phyloP scores from a whole-genome alignment of 2,888 invertebrate genomes.

The Serripes groenlandicus region DNA sequence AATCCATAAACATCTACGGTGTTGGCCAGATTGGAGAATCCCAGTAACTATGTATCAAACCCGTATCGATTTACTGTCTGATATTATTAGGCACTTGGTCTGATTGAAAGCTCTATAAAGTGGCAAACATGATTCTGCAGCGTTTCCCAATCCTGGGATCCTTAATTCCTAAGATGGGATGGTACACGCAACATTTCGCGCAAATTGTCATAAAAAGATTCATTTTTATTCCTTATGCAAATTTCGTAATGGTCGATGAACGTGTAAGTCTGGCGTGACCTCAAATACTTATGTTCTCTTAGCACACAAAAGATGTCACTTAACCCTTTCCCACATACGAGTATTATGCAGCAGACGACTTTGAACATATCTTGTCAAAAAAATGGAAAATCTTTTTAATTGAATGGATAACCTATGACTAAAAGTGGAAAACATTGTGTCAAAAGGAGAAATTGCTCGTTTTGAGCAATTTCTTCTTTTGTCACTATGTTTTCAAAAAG shows the following conservation, averaged over 20 bases:
- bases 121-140: constrained; percentile 63
- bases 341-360: no score
- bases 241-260: constrained; percentile 37
- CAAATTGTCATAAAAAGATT: constrained; percentile 44
- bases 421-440: no score
- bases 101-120: constrained; percentile 68
- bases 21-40: constrained; percentile 39
- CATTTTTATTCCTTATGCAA: constrained; percentile 20
- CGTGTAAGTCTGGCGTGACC: neutral
- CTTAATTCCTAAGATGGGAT: constrained; percentile 37
- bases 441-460: no score
- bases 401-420: no score
- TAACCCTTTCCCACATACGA: no score
- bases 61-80: constrained; percentile 66
- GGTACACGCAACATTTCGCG: constrained; percentile 53
- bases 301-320: constrained; percentile 4
- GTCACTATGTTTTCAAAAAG: no score
- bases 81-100: constrained; percentile 61
- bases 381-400: no score
- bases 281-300: neutral
- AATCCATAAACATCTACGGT: constrained; percentile 25
- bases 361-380: no score
- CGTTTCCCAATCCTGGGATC: constrained; percentile 54
- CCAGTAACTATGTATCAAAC: constrained; percentile 54
- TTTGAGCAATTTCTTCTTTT: no score